phyloP scores from a whole-genome alignment of 2,113 vertebrate species.

The Microtus oregoni region DNA sequence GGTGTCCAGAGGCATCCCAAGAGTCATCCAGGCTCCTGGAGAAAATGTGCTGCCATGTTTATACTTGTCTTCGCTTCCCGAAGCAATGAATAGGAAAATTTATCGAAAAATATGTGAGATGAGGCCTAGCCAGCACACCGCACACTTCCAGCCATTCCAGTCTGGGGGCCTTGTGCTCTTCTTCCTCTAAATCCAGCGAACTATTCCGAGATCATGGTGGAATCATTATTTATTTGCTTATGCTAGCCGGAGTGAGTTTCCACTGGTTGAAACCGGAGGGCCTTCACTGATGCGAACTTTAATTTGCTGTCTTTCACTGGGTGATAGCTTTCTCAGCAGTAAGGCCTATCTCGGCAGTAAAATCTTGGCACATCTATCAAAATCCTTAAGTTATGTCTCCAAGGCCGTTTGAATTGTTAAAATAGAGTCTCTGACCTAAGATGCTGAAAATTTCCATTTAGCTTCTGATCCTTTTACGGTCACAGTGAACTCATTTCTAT shows the following conservation, averaged over 20 bases:
- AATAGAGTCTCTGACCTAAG: constrained; percentile 59
- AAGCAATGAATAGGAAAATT: not conserved
- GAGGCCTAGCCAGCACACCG: not conserved
- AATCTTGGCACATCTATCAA: constrained; percentile 35
- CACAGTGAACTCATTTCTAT: constrained; percentile 77
- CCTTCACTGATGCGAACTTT: constrained; percentile 57
- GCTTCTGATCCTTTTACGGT: constrained; percentile 77
- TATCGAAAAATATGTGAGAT: not conserved
- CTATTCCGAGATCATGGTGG: constrained; percentile 8
- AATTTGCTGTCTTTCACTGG: constrained; percentile 48
- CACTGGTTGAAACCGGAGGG: constrained; percentile 6
- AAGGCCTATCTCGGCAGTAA: not conserved
- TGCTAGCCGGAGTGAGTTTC: constrained; percentile 31
- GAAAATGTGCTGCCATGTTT: not conserved
- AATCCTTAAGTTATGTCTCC: constrained; percentile 51
- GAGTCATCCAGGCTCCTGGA: not conserved
- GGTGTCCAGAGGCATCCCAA: not conserved
- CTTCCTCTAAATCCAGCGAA: constrained; percentile 8
- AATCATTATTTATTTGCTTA: constrained; percentile 4
- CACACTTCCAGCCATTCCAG: not conserved
- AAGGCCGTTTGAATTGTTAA: constrained; percentile 46
- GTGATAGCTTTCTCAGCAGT: not conserved
- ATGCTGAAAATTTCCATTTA: constrained; percentile 60
- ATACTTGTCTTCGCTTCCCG: not conserved
- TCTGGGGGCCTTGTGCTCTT: not conserved